Base-by-base conservation (phyloP, 2,888 invertebrate species). In the Thysanoteuthis rhombus region DNA sequence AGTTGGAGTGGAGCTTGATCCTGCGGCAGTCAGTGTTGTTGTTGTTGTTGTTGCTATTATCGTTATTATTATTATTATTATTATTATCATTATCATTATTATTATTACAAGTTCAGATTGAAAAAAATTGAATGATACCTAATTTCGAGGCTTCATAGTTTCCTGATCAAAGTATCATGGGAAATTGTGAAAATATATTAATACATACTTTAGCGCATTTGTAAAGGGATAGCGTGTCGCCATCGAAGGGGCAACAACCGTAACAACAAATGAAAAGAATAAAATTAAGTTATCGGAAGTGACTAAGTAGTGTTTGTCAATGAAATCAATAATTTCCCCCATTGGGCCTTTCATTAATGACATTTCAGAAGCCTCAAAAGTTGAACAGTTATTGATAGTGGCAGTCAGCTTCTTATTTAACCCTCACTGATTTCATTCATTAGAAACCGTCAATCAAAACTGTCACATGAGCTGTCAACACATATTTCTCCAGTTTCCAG, bases 261-360 rank as follows among this genome's bases (percentile, higher is more conserved):
- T 42, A 42, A 39, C 42, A 36, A 39, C 47, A 91, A 75, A 92
- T 91, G 75, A 92, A 93, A 75, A 75, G 93, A 93, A 75, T 92
- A 25, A 93, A 92, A 93, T 90, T 52, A 45, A n/a, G 36, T 38
- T 45, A 42, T 92, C 92, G 45, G n/a, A 52, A 92, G 22, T 45
- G 36, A 36, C 45, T 36, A 12, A 47, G 39, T 92, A 47, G 36
- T 42, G n/a, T 38, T 92, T 92, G 42, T 45, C 42, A 92, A 92
- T n/a, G 42, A 38, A 22, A 42, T 22, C 52, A 32, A 92, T 47
- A 28, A 92, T 36, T 38, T 32, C 5, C 32, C 45, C 28, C 42
- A 1, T 75, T 16, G 75, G 3, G 12, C 16, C 16, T 75, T 75
- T 75, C 75, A 75, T 75, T 75, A n/a, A 75, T n/a, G 75, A n/a